phyloP scores from a whole-genome alignment of 2,113 vertebrate species.

The Saccopteryx leptura region DNA sequence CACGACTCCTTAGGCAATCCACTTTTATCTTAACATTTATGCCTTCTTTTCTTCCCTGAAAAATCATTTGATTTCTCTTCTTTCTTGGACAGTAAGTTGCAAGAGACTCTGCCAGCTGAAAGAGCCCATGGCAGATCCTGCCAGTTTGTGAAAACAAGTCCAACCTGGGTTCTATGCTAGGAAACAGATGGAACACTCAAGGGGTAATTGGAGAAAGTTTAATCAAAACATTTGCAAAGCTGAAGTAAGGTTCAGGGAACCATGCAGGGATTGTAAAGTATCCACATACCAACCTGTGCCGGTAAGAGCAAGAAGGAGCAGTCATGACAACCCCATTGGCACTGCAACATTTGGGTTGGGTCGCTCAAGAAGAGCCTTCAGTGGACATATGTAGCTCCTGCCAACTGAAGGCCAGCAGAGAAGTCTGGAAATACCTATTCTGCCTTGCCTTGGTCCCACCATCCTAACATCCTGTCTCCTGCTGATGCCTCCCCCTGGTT shows the following conservation, averaged over 20 bases:
- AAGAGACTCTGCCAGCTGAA: neutral
- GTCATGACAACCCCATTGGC: neutral
- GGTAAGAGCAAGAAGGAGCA: neutral
- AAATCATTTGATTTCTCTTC: neutral
- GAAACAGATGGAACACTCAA: neutral
- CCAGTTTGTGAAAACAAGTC: neutral
- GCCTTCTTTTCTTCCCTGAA: neutral
- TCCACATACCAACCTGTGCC: neutral
- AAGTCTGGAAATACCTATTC: rapidly evolving
- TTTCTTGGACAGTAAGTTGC: neutral
- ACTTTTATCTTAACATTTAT: neutral
- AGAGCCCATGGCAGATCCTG: neutral
- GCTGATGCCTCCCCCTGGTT: neutral
- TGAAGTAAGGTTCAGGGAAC: neutral
- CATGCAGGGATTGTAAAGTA: neutral
- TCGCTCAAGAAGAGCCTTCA: neutral
- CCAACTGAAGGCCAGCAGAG: neutral
- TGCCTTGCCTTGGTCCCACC: neutral
- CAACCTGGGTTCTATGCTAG: neutral
- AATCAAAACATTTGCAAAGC: neutral
- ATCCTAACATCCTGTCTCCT: neutral
- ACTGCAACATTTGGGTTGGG: neutral
- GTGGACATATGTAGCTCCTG: neutral
- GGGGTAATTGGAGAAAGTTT: neutral
- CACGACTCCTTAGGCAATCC: neutral